Evolutionary conservation across 2,888 invertebrate species (phyloP), one percentile per base, ranked within the genome.

Genomic region (Azorinus chamasolen): DNA sequence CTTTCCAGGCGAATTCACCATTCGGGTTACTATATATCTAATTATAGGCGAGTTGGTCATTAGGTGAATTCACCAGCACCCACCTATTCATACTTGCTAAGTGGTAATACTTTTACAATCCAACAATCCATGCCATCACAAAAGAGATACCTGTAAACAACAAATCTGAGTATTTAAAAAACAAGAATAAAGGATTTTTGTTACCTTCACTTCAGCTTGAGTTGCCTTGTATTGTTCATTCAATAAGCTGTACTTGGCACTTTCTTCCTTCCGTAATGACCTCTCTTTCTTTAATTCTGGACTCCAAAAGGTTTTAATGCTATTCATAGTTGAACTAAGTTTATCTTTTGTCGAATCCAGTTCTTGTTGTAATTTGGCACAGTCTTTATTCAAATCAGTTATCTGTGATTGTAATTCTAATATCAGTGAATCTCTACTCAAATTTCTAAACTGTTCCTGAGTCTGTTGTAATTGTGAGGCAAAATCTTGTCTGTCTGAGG

Each of bases 291-390:
- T 99, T 93, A 99, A 95, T 94, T 99, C 99, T 22, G 99, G 99
- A 93, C 98, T 98, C 99, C 99, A 99, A 94, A 99, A 99, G 66
- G 99, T 99, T 95, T 99, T 99, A 94, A 99, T 99, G 94, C 98
- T 98, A 94, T 99, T 99, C 99, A 99, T 99, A 91, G 97, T 97
- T 92, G 98, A 98, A 93, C 98, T 97, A 89, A 99, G 95, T 94
- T 99, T 99, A 94, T 99, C 98, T 94, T 98, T 98, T 85, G 98
- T 98, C 92, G 98, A 95, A 55, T 93, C 92, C 37, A 92, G 80
- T 55, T 93, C 92, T 69, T 91, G 89, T 65, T 92, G 92, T 32
- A 91, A 95, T 93, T 97, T 97, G 62, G 95, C 96, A 92, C 98
- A 95, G 93, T 99, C 98, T 83, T 97, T 95, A 92, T 98, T 98